Conservation (phyloP, 2,888 invertebrate genomes). For the Neoitamus cyanurus region DNA sequence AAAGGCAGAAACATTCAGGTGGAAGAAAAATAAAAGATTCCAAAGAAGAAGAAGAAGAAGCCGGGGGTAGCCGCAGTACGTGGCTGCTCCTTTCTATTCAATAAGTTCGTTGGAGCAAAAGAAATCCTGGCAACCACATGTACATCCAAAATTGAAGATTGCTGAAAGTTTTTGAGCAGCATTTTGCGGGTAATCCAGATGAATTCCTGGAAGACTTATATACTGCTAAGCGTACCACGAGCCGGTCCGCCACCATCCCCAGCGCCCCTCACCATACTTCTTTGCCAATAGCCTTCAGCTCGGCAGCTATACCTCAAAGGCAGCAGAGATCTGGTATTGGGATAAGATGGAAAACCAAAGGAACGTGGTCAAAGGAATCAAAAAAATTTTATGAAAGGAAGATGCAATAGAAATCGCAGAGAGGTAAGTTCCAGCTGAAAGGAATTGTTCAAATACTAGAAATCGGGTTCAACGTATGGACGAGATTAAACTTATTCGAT, state of each 20-base stretch:
- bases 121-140: slow-evolving; percentile 46
- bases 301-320: slow-evolving; percentile 41
- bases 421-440: slow-evolving; percentile 46
- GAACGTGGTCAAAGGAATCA: slow-evolving; percentile 56
- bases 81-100: slow-evolving; percentile 43
- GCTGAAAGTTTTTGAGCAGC: slow-evolving; percentile 46
- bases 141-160: slow-evolving; percentile 46
- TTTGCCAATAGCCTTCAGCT: slow-evolving; percentile 26
- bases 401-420: slow-evolving; percentile 45
- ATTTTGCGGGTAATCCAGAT: slow-evolving; percentile 45
- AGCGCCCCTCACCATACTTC: not conserved
- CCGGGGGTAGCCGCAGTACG: not conserved
- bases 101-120: slow-evolving; percentile 43
- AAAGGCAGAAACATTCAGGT: slow-evolving; percentile 41
- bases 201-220: slow-evolving; percentile 43
- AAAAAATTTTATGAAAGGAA: slow-evolving; percentile 51
- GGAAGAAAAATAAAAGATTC: slow-evolving; percentile 36
- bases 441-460: slow-evolving; percentile 46
- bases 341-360: slow-evolving; percentile 54
- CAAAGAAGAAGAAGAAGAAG: not conserved
- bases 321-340: slow-evolving; percentile 16
- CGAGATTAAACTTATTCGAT: slow-evolving; percentile 40
- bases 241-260: not conserved
- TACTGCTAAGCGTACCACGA: not conserved
- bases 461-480: slow-evolving; percentile 39